phyloP scores from a whole-genome alignment of 2,888 invertebrate species.

The Fissipunctia ypsillon region DNA sequence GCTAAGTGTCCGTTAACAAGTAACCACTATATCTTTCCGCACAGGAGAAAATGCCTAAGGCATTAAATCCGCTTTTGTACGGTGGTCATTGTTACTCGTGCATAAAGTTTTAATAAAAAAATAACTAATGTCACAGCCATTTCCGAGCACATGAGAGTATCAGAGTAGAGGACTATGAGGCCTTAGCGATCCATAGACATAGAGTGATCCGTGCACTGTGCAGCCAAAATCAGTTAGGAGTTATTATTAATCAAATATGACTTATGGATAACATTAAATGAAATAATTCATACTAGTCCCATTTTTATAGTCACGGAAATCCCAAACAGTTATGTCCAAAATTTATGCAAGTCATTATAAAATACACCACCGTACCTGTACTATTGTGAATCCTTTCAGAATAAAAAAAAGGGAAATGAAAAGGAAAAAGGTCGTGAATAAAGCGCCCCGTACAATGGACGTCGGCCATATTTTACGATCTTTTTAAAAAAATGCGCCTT shows the following conservation, averaged over 20 bases:
- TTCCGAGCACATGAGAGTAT: neutral
- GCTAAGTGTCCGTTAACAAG: neutral
- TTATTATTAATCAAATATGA: neutral
- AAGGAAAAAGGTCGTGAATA: constrained; percentile 85
- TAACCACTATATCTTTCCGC: neutral
- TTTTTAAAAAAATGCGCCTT: constrained; percentile 79
- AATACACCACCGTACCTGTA: constrained; percentile 78
- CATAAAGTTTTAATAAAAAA: neutral
- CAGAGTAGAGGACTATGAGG: neutral
- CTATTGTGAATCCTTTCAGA: constrained; percentile 88
- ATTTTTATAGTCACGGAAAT: constrained; percentile 13
- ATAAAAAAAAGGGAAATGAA: constrained; percentile 87
- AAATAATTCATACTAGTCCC: neutral
- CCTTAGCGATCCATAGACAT: neutral
- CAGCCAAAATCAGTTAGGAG: neutral
- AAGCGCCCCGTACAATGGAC: constrained; percentile 81
- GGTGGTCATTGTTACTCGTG: neutral
- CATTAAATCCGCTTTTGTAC: neutral
- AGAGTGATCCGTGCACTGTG: neutral
- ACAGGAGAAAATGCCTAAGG: neutral
- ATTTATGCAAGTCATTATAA: constrained; percentile 79
- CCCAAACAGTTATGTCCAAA: constrained; percentile 60
- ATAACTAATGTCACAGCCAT: neutral
- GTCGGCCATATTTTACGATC: constrained; percentile 85
- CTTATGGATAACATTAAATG: neutral